These are phyloP conservation scores for Nymphalis polychloros DNA, from an alignment of 2,888 invertebrate genomes.

Conservation along the genomic window DNA sequence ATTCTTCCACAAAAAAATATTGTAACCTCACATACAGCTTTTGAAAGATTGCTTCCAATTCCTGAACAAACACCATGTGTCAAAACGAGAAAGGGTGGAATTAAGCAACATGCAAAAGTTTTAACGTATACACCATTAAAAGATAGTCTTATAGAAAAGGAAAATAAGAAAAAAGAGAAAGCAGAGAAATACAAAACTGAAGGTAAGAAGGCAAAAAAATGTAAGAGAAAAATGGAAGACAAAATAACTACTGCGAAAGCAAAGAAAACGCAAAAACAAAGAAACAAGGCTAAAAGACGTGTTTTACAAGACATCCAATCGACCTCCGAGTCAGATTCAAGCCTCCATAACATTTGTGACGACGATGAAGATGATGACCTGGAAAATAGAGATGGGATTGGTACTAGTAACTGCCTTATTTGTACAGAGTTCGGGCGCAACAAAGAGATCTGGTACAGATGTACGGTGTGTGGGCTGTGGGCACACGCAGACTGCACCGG, in stretches of 20 bases:
- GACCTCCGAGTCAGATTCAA: conserved; percentile 30
- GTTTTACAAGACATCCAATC: conserved; percentile 33
- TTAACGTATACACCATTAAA: conserved; percentile 4
- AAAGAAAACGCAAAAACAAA: conserved; percentile 2
- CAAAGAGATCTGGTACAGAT: conserved; percentile 44
- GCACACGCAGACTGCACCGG: conserved; percentile 35
- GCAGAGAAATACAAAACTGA: conserved; percentile 7
- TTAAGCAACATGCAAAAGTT: conserved; percentile 5
- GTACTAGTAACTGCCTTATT: conserved; percentile 36
- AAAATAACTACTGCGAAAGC: conserved; percentile 3
- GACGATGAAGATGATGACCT: conserved; percentile 40
- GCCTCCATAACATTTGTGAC: conserved; percentile 32
- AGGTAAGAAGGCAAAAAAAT: conserved; percentile 10
- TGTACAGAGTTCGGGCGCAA: conserved; percentile 44
- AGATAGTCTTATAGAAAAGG: conserved; percentile 9
- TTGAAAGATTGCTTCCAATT: conserved; percentile 4
- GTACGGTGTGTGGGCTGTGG: conserved; percentile 37
- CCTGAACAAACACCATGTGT: conserved; percentile 1
- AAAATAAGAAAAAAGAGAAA: conserved; percentile 2
- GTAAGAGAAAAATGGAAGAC: conserved; percentile 9
- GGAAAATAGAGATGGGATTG: conserved; percentile 38
- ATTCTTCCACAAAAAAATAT: too few relatives aligned
- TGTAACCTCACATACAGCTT: background rate
- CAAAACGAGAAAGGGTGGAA: background rate
- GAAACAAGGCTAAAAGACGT: conserved; percentile 22